Evolutionary conservation across 2,888 invertebrate species (phyloP).

Genomic region (Scrobipalpa atriplicella): DNA sequence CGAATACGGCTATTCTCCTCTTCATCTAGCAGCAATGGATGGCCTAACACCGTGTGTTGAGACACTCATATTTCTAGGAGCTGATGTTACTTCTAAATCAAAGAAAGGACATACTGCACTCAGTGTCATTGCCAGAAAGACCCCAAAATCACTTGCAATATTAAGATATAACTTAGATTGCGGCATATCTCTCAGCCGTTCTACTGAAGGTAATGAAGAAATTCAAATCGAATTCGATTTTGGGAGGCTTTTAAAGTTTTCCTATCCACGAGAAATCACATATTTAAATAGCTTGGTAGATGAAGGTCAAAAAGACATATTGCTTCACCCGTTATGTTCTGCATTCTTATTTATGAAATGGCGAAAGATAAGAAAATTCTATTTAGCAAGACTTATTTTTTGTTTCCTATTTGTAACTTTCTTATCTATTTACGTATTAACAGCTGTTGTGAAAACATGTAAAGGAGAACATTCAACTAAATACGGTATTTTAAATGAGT

Average conservation of each 20-base stretch:
- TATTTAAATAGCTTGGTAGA: conserved; percentile 93
- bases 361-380: conserved; percentile 95
- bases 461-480: conserved; percentile 75
- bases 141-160: conserved; percentile 91
- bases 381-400: conserved; percentile 90
- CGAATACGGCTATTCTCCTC: conserved; percentile 91
- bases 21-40: conserved; percentile 93
- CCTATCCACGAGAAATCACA: conserved; percentile 92
- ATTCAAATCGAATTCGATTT: conserved; percentile 92
- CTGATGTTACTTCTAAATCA: conserved; percentile 93
- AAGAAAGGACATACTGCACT: conserved; percentile 93
- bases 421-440: conserved; percentile 90
- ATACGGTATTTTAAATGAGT: conserved; percentile 84
- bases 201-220: conserved; percentile 89
- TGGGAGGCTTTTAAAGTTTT: conserved; percentile 90
- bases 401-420: conserved; percentile 91
- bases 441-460: conserved; percentile 88
- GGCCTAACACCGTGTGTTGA: conserved; percentile 93
- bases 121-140: conserved; percentile 92
- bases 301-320: conserved; percentile 93
- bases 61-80: conserved; percentile 91
- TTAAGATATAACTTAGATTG: conserved; percentile 90
- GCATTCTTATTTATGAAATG: conserved; percentile 95
- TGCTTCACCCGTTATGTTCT: conserved; percentile 93
- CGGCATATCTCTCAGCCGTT: conserved; percentile 88